Percentiles rank a stretch among this genome's conserved stretches.
phyloP scores from a whole-genome alignment of 1,140 invertebrate genomes.

The Metopolophium dirhodum region DNA sequence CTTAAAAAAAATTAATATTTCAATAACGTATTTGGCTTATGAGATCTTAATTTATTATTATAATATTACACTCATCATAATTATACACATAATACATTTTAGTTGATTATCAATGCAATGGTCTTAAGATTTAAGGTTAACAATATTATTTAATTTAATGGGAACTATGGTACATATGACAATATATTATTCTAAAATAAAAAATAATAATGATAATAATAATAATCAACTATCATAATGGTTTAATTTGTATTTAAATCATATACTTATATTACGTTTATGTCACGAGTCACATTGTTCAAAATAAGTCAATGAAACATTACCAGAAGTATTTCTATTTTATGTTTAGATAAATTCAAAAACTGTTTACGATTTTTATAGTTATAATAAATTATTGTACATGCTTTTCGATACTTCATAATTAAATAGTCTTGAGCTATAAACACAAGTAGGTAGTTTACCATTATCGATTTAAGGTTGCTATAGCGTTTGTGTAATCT shows the following conservation, averaged over 20 bases:
- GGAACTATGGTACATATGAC: no score
- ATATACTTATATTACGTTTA: background rate
- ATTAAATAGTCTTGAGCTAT: background rate
- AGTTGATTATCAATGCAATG: no score
- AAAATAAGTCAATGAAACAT: background rate
- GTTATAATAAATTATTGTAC: background rate
- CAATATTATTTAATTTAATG: no score
- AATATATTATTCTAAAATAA: no score
- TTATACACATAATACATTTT: no score
- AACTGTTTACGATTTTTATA: background rate
- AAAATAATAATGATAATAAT: no score
- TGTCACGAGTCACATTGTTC: background rate
- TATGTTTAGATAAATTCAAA: background rate
- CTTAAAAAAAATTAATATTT: no score
- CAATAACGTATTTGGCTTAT: no score
- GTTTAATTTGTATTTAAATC: background rate
- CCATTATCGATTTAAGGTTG: background rate
- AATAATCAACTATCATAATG: background rate
- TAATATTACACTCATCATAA: no score
- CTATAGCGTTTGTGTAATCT: background rate
- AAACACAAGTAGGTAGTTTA: background rate
- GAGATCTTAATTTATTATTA: no score
- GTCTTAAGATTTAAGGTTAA: no score
- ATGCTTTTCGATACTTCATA: background rate
- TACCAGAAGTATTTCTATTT: background rate